phyloP scores from a whole-genome alignment of 2,113 vertebrate species.

The Pardalotus punctatus region DNA sequence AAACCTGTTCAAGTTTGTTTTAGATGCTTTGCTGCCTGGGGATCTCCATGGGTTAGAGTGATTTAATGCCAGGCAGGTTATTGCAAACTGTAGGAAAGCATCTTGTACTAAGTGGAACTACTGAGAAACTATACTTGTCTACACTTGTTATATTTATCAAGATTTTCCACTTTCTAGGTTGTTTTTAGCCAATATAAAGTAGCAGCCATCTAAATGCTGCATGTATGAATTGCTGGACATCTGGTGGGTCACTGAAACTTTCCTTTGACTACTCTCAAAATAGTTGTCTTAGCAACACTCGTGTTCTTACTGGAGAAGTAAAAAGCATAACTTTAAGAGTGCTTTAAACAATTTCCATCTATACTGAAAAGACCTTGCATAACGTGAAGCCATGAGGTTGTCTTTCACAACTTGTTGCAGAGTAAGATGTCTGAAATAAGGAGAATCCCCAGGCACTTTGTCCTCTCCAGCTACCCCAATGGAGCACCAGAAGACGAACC shows the following conservation, averaged over 20 bases:
- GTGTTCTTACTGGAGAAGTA: background rate
- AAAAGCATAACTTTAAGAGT: background rate
- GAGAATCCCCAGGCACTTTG: background rate
- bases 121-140: background rate
- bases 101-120: background rate
- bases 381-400: background rate
- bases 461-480: conserved; percentile 26
- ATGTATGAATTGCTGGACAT: background rate
- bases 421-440: conserved; percentile 62
- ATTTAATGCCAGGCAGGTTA: background rate
- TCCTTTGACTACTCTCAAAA: conserved; percentile 13
- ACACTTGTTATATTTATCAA: background rate
- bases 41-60: background rate
- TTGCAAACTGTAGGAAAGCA: background rate
- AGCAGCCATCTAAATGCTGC: background rate
- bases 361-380: background rate
- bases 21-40: background rate
- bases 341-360: background rate
- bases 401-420: background rate
- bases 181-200: background rate
- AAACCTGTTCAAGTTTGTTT: background rate
- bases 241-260: conserved; percentile 38
- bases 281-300: background rate
- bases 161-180: conserved; percentile 24
- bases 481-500: conserved; percentile 19